phyloP scores from a whole-genome alignment of 2,797 vertebrate species.

The Avahi laniger region DNA sequence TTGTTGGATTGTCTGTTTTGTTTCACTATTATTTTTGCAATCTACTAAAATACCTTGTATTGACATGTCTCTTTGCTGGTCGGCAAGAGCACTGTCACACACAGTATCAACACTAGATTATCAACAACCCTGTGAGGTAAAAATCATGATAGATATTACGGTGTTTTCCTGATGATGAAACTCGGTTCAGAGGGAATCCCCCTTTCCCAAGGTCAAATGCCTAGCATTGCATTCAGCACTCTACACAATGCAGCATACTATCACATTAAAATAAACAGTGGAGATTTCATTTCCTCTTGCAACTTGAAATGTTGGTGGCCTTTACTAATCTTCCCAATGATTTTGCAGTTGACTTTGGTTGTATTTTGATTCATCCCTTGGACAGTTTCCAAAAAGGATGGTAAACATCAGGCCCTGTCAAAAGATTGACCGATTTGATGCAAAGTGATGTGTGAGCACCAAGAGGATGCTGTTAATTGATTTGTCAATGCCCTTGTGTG shows the following conservation, averaged over 20 bases:
- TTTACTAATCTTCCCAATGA: neutral
- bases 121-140: neutral
- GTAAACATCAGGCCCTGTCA: conserved; percentile 65
- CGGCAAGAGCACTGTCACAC: neutral
- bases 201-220: neutral
- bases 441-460: conserved; percentile 71
- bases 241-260: neutral
- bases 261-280: neutral
- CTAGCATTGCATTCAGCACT: neutral
- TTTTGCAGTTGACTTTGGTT: conserved; percentile 23
- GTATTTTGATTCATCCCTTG: conserved; percentile 59
- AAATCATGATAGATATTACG: neutral
- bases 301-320: neutral
- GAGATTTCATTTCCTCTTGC: neutral
- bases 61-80: neutral
- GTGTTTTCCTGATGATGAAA: neutral
- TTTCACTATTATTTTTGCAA: neutral
- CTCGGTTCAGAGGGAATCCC: neutral
- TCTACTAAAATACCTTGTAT: neutral
- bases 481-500: conserved; percentile 75
- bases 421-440: conserved; percentile 72
- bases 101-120: neutral
- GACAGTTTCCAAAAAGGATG: conserved; percentile 66
- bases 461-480: conserved; percentile 79
- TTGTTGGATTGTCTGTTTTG: neutral